These are phyloP conservation scores for Bothrops jararaca DNA, from an alignment of 2,113 vertebrate genomes.

Conservation along the genomic window DNA sequence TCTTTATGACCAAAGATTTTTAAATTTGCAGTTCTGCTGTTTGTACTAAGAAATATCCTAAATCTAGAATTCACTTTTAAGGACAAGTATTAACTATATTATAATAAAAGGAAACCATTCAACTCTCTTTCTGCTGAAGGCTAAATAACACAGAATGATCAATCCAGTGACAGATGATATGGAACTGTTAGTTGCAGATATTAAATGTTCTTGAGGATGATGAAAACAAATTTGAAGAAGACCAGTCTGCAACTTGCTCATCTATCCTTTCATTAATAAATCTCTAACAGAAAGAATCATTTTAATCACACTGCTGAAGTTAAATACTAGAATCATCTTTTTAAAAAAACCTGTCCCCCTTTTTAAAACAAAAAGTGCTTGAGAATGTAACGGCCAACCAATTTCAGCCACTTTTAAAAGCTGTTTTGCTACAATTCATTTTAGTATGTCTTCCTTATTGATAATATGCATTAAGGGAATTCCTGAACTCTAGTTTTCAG, in stretches of 20 bases:
- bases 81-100: background rate
- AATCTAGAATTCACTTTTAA: background rate
- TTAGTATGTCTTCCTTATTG: background rate
- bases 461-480: background rate
- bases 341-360: background rate
- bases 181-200: background rate
- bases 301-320: background rate
- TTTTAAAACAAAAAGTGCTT: background rate
- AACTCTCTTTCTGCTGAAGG: background rate
- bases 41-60: background rate
- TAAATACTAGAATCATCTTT: background rate
- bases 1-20: background rate
- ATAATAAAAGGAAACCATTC: background rate
- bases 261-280: background rate
- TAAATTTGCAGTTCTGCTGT: background rate
- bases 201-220: background rate
- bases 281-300: background rate
- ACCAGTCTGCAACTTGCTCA: background rate
- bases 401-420: background rate
- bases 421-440: background rate
- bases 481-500: background rate
- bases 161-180: background rate
- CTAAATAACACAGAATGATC: background rate
- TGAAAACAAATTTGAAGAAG: background rate
- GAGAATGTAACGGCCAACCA: background rate